These are phyloP conservation scores for Plectropomus leopardus DNA, from an alignment of 2,113 vertebrate species.

Conservation along the genomic window DNA sequence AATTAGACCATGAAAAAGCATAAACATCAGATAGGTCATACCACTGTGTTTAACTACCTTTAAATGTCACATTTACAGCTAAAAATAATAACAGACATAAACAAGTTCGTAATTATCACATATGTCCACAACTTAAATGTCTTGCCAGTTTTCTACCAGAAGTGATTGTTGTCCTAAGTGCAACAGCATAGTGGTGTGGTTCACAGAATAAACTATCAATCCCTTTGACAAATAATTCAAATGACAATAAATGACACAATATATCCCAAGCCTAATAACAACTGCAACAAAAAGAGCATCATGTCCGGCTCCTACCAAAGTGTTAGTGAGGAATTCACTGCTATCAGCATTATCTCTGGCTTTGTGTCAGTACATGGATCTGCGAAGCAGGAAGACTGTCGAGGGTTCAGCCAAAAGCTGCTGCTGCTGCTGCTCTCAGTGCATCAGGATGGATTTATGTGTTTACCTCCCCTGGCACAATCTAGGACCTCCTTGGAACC, in stretches of 20 bases:
- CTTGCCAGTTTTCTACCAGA: too few relatives aligned
- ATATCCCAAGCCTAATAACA: not conserved
- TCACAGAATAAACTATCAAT: too few relatives aligned
- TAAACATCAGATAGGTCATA: too few relatives aligned
- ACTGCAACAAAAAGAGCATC: slow-evolving; percentile 1
- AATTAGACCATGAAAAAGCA: too few relatives aligned
- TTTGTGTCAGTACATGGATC: slow-evolving; percentile 30
- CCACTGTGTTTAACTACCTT: too few relatives aligned
- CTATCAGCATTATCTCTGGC: slow-evolving; percentile 51
- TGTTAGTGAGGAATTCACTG: slow-evolving; percentile 31
- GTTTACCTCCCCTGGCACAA: slow-evolving; percentile 66
- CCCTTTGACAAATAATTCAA: too few relatives aligned
- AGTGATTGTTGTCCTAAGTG: too few relatives aligned
- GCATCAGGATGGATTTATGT: slow-evolving; percentile 65
- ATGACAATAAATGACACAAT: not conserved
- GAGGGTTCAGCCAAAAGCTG: slow-evolving; percentile 76
- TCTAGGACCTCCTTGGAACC: slow-evolving; percentile 59
- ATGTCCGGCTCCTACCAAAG: not conserved
- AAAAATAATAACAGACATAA: too few relatives aligned
- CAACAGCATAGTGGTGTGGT: not conserved
- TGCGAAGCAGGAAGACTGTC: slow-evolving; percentile 58
- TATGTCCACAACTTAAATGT: too few relatives aligned
- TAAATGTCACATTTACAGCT: too few relatives aligned
- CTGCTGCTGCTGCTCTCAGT: slow-evolving; percentile 57
- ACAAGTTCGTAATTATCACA: too few relatives aligned